Percentiles rank a stretch among this genome's conserved stretches.
These are phyloP conservation scores for Periplaneta americana DNA, from an alignment of 1,140 invertebrate genomes.

Conservation along the genomic window DNA sequence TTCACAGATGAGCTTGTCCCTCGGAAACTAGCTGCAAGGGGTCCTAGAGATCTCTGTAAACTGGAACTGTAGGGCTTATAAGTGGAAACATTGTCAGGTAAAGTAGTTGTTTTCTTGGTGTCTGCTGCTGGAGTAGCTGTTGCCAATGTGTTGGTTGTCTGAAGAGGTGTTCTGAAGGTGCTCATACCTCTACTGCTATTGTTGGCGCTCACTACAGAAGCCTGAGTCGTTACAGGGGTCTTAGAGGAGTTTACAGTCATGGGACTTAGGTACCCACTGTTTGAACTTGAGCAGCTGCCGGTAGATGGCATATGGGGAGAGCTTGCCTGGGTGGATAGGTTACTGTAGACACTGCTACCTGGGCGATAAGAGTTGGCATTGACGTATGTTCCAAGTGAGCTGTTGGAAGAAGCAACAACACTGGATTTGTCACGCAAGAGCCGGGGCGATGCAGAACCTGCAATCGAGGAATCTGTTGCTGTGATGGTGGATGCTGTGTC, in stretches of 20 bases:
- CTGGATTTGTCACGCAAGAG: constrained; percentile 27
- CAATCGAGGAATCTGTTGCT: constrained; percentile 28
- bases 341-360: constrained; percentile 52
- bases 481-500: constrained; percentile 34
- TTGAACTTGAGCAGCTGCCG: constrained; percentile 46
- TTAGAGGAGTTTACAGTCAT: constrained; percentile 36
- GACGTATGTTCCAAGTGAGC: constrained; percentile 39
- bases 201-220: neutral
- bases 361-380: constrained; percentile 49
- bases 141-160: neutral
- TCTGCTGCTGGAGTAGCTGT: constrained; percentile 7
- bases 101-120: constrained; percentile 13
- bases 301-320: constrained; percentile 23
- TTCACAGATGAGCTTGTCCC: neutral
- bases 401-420: constrained; percentile 26
- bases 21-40: constrained; percentile 30
- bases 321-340: constrained; percentile 38
- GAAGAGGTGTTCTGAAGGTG: neutral
- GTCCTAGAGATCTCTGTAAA: constrained; percentile 29
- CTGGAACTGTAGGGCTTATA: constrained; percentile 35
- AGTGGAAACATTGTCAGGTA: neutral
- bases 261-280: constrained; percentile 66
- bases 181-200: constrained; percentile 12
- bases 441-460: constrained; percentile 27
- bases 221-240: neutral